Percentiles rank a stretch among this genome's conserved stretches.
These are phyloP conservation scores for Euthynnus affinis DNA, from an alignment of 2,797 vertebrate genomes.

Conservation along the genomic window DNA sequence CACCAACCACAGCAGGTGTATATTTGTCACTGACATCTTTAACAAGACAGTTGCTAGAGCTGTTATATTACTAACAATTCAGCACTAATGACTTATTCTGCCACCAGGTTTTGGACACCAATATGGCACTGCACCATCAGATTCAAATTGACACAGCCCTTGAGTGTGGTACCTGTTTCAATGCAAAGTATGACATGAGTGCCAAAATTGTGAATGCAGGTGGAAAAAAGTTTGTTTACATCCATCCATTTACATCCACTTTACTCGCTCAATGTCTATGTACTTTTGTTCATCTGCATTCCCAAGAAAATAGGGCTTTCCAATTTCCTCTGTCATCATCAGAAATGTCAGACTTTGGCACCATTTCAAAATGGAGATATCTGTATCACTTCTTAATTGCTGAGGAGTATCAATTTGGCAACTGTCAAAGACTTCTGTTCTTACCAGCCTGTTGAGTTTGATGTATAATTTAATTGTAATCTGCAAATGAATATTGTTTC, in stretches of 20 bases:
- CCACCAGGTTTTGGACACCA: too few species aligned
- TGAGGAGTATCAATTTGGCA: slow-evolving; percentile 37
- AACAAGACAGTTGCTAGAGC: slow-evolving; percentile 14
- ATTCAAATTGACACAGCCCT: slow-evolving; percentile 35
- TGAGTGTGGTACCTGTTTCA: slow-evolving; percentile 32
- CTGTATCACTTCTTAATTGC: slow-evolving; percentile 49
- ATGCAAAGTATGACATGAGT: slow-evolving; percentile 24
- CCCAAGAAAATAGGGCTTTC: slow-evolving; percentile 3
- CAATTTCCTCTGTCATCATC: slow-evolving; percentile 18
- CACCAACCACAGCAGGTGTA: too few species aligned
- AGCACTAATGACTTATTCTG: too few species aligned
- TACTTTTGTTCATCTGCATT: not conserved
- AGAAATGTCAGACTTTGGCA: slow-evolving; percentile 43
- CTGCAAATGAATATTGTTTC: slow-evolving; percentile 16
- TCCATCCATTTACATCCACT: slow-evolving; percentile 13
- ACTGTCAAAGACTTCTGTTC: slow-evolving; percentile 34
- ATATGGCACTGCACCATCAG: too few species aligned
- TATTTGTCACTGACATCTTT: slow-evolving; percentile 12
- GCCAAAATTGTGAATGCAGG: slow-evolving; percentile 20
- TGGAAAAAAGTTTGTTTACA: slow-evolving; percentile 24
- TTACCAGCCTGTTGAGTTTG: slow-evolving; percentile 28
- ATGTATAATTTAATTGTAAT: slow-evolving; percentile 42
- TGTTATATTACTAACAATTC: too few species aligned
- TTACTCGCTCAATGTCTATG: slow-evolving; percentile 4
- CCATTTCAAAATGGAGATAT: slow-evolving; percentile 35